Conservation (phyloP, 2,888 invertebrate species). For the Acheta domesticus region DNA sequence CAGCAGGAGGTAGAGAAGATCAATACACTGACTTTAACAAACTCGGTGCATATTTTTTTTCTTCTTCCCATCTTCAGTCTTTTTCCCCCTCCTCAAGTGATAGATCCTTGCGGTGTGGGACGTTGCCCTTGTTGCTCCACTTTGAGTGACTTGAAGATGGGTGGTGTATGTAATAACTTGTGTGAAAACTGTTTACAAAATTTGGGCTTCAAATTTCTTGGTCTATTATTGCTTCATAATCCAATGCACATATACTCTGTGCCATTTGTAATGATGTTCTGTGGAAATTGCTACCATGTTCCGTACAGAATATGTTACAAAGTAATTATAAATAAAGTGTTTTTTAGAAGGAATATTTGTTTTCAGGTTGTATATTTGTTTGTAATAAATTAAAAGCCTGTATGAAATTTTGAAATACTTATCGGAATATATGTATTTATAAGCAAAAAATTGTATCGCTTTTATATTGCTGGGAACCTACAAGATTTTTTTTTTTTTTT, state of each 20-base stretch:
- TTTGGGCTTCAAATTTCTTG: neutral
- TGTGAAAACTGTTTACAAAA: neutral
- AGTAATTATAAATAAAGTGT: conserved; percentile 5
- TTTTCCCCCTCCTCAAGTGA: neutral
- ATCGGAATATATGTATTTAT: too few relatives aligned
- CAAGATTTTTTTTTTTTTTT: too few relatives aligned
- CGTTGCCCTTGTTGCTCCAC: neutral
- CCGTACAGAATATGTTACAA: conserved; percentile 46
- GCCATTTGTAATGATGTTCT: conserved; percentile 34
- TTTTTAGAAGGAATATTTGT: neutral
- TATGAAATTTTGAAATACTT: neutral
- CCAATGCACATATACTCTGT: conserved; percentile 26
- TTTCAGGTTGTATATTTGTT: neutral
- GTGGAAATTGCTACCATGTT: conserved; percentile 46
- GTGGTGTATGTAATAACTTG: neutral
- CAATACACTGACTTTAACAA: neutral
- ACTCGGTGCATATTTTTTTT: conserved; percentile 3
- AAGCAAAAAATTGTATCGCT: too few relatives aligned
- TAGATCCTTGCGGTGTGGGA: conserved; percentile 3
- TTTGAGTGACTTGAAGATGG: conserved; percentile 3
- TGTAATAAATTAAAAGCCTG: neutral
- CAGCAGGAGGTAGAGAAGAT: conserved; percentile 18
- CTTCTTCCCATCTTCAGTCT: neutral
- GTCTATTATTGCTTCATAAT: conserved; percentile 27
- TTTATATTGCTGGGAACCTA: too few relatives aligned